Percentiles rank a stretch among this genome's conserved stretches.
Evolutionary conservation across 2,113 vertebrate genomes (phyloP).

Genomic region (Notiomystis cincta): DNA sequence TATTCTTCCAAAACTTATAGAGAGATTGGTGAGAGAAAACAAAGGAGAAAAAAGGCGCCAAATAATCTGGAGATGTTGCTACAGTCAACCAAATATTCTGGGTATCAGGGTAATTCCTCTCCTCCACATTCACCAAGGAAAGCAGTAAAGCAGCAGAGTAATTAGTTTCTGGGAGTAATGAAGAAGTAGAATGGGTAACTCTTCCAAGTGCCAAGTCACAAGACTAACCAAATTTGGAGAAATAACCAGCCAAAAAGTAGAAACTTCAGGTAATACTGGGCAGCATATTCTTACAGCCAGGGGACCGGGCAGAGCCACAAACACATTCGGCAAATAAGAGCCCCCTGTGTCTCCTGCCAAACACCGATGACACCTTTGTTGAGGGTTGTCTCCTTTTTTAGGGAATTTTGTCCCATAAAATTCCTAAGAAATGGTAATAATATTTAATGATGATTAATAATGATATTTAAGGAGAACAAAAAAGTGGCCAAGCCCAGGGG

Average conservation of each 20-base stretch:
- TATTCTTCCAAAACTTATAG: background rate
- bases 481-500: too few species aligned
- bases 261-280: background rate
- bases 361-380: rapidly evolving
- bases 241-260: background rate
- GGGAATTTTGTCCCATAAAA: too few species aligned
- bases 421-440: too few species aligned
- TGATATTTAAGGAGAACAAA: too few species aligned
- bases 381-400: too few species aligned
- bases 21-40: background rate
- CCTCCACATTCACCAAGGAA: background rate
- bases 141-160: background rate
- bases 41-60: background rate
- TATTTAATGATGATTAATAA: too few species aligned
- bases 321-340: background rate
- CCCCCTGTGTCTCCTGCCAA: background rate
- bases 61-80: background rate
- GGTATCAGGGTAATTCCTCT: background rate
- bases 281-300: background rate
- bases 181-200: background rate
- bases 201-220: background rate
- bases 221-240: background rate
- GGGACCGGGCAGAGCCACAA: rapidly evolving
- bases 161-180: rapidly evolving
- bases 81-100: background rate